Conservation (phyloP, 2,797 vertebrate genomes). For the Rhinichthys osculus region DNA sequence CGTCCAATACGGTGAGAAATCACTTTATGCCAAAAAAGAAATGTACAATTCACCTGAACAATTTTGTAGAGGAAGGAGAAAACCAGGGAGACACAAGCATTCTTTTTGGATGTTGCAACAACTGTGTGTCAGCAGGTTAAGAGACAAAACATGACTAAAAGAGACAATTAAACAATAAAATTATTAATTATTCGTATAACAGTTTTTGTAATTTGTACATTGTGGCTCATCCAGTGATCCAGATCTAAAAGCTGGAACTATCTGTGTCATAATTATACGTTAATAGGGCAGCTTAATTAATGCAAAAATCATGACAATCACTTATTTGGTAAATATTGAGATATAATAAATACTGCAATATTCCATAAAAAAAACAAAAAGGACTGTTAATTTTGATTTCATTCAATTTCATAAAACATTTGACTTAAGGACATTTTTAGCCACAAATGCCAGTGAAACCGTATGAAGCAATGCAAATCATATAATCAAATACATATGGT, state of each 20-base stretch:
- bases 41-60: conserved; percentile 81
- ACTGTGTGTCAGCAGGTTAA: conserved; percentile 80
- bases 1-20: background rate
- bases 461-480: background rate
- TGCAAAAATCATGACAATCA: background rate
- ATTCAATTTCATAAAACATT: no score
- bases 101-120: conserved; percentile 99
- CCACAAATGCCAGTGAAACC: no score
- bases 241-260: background rate
- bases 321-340: background rate
- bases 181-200: background rate
- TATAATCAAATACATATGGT: background rate
- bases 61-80: conserved; percentile 99
- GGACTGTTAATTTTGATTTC: background rate
- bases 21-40: background rate
- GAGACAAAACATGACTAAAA: conserved; percentile 31
- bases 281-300: background rate
- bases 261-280: background rate
- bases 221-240: background rate
- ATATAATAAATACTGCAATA: background rate
- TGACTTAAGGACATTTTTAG: background rate
- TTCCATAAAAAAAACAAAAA: background rate
- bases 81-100: conserved; percentile 94
- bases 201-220: background rate
- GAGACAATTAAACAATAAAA: background rate